Evolutionary conservation across 1,140 invertebrate species (phyloP).

Genomic region (Dinoponera quadriceps): DNA sequence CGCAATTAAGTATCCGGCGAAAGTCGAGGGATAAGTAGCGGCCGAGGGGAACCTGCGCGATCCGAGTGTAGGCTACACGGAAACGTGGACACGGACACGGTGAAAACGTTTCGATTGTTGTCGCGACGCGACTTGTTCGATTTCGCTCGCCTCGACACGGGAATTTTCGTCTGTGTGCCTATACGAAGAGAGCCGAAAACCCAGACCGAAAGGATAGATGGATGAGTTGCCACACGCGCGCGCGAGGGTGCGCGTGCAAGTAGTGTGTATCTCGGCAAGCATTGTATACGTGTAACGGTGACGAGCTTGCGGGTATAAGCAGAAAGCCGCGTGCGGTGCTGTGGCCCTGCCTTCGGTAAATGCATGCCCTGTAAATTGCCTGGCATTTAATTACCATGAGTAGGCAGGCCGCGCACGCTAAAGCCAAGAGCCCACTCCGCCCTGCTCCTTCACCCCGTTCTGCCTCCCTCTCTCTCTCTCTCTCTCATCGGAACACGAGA

Average conservation of each 20-base stretch:
- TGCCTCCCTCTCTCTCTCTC: conserved; percentile 20
- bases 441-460: conserved; percentile 49
- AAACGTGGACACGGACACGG: no score
- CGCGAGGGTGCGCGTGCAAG: conserved; percentile 43
- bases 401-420: conserved; percentile 79
- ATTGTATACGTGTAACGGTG: conserved; percentile 56
- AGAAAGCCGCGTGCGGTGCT: conserved; percentile 70
- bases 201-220: conserved; percentile 67
- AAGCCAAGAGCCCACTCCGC: conserved; percentile 75
- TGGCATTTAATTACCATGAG: conserved; percentile 84
- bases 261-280: conserved; percentile 70
- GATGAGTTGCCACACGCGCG: conserved; percentile 70
- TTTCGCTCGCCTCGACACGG: no score
- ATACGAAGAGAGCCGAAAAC: conserved; percentile 13
- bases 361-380: conserved; percentile 81
- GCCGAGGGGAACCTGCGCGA: no score
- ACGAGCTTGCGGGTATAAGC: conserved; percentile 52
- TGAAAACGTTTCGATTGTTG: no score
- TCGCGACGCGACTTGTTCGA: no score
- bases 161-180: neutral
- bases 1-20: no score
- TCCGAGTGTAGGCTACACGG: no score
- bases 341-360: conserved; percentile 77
- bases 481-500: neutral
- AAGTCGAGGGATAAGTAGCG: no score